A percentile compares a stretch with the other conserved stretches of the same genome.
These are phyloP conservation scores for Cervus canadensis DNA, from an alignment of 2,113 vertebrate species.

Conservation along the genomic window DNA sequence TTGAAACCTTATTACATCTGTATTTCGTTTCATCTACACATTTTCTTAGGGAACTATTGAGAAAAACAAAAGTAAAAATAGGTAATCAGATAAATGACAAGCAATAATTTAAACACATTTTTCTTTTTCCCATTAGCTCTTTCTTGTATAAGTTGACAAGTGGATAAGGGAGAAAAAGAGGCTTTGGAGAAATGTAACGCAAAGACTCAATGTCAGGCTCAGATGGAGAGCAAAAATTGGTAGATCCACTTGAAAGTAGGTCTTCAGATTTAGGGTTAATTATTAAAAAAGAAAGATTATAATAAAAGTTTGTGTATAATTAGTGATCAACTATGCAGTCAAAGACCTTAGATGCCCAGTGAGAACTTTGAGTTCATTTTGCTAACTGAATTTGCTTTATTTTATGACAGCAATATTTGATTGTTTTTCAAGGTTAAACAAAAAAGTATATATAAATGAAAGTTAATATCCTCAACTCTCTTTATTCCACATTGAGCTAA, in stretches of 20 bases:
- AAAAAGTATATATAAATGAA: neutral
- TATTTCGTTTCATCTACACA: neutral
- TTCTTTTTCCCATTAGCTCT: neutral
- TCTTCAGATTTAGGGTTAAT: neutral
- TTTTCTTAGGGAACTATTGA: neutral
- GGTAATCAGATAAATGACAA: neutral
- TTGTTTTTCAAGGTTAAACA: neutral
- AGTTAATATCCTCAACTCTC: neutral
- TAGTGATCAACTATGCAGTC: neutral
- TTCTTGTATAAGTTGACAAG: neutral
- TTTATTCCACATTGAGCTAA: neutral
- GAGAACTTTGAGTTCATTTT: neutral
- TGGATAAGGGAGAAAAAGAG: neutral
- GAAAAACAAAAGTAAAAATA: neutral
- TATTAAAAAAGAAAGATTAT: constrained; percentile 7
- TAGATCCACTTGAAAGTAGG: neutral
- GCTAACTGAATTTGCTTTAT: neutral
- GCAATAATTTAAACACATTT: neutral
- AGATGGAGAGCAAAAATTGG: neutral
- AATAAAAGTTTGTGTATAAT: neutral
- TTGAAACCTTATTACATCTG: neutral
- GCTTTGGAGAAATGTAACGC: neutral
- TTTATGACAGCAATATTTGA: neutral
- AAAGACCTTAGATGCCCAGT: neutral
- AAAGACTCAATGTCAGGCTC: neutral